phyloP scores from a whole-genome alignment of 2,888 invertebrate species.

The Lordiphosa fenestrarum region DNA sequence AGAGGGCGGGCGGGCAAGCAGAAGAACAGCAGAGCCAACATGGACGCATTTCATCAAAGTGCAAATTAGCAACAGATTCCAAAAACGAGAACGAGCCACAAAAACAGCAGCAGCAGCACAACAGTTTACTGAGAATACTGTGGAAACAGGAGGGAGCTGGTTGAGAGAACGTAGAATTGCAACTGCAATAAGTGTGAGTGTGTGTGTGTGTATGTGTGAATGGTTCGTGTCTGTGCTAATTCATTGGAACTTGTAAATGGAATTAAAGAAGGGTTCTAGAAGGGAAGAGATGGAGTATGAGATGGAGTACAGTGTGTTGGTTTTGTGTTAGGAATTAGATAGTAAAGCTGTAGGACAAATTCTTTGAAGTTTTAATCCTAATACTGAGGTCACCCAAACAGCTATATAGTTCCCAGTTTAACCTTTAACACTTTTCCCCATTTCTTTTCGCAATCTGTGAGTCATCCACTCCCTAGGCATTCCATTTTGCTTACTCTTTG shows the following conservation, averaged over 20 bases:
- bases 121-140: slow-evolving; percentile 19
- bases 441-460: not conserved
- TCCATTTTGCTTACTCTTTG: slow-evolving; percentile 11
- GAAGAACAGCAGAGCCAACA: slow-evolving; percentile 26
- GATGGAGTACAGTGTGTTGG: slow-evolving; percentile 8
- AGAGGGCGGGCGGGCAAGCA: slow-evolving; percentile 7
- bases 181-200: slow-evolving; percentile 4
- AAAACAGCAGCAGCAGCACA: slow-evolving; percentile 16
- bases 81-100: slow-evolving; percentile 47
- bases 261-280: not conserved
- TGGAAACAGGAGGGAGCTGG: slow-evolving; percentile 6
- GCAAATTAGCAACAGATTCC: slow-evolving; percentile 72
- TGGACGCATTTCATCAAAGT: slow-evolving; percentile 74
- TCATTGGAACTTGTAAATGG: slow-evolving; percentile 17
- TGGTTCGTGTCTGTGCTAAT: slow-evolving; percentile 55
- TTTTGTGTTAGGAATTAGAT: too few species aligned
- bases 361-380: too few species aligned
- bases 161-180: slow-evolving; percentile 17
- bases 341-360: too few species aligned
- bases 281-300: too few species aligned
- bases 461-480: slow-evolving; percentile 17
- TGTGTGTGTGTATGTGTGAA: slow-evolving; percentile 20
- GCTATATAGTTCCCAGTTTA: too few species aligned
- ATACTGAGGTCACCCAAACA: too few species aligned
- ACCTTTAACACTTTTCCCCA: too few species aligned